A percentile compares a stretch with the other conserved stretches of the same genome.
Conservation (phyloP, 2,888 invertebrate species). For the Drosophila mimetica region DNA sequence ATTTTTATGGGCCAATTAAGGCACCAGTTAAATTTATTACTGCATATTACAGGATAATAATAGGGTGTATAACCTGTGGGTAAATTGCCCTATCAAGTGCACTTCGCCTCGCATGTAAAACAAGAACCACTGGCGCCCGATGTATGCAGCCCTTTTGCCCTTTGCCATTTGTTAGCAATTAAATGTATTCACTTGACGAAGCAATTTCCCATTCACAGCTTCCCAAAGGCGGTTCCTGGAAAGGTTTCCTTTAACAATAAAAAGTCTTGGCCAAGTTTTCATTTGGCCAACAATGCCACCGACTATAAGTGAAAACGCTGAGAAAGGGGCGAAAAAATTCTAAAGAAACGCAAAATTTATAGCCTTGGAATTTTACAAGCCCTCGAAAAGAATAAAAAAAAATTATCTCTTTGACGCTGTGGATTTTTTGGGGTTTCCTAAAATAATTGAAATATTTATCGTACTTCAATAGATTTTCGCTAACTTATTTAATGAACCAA, state of each 20-base stretch:
- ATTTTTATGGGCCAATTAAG: slow-evolving; percentile 33
- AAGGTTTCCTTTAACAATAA: slow-evolving; percentile 34
- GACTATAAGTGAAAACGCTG: slow-evolving; percentile 8
- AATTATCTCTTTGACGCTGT: background rate
- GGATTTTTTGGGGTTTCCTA: background rate
- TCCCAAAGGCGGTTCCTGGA: slow-evolving; percentile 17
- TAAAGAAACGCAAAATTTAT: slow-evolving; percentile 5
- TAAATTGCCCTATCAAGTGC: slow-evolving; percentile 25
- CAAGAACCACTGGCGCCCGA: slow-evolving; percentile 61
- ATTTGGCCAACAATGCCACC: slow-evolving; percentile 39
- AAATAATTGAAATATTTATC: slow-evolving; percentile 1
- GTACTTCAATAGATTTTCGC: background rate
- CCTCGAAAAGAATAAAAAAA: no score
- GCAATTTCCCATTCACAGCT: slow-evolving; percentile 53
- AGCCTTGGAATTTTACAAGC: slow-evolving; percentile 25
- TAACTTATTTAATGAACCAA: background rate
- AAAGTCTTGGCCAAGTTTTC: slow-evolving; percentile 48
- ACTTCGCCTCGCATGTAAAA: slow-evolving; percentile 18
- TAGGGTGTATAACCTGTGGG: slow-evolving; percentile 3
- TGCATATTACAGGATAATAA: slow-evolving; percentile 18
- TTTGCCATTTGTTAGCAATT: slow-evolving; percentile 68
- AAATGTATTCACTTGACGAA: slow-evolving; percentile 72
- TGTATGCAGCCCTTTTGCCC: slow-evolving; percentile 44
- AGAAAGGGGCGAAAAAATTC: slow-evolving; percentile 5
- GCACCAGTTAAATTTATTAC: slow-evolving; percentile 15